These are phyloP conservation scores for Rhingia rostrata DNA, from an alignment of 2,888 invertebrate genomes.

Conservation along the genomic window DNA sequence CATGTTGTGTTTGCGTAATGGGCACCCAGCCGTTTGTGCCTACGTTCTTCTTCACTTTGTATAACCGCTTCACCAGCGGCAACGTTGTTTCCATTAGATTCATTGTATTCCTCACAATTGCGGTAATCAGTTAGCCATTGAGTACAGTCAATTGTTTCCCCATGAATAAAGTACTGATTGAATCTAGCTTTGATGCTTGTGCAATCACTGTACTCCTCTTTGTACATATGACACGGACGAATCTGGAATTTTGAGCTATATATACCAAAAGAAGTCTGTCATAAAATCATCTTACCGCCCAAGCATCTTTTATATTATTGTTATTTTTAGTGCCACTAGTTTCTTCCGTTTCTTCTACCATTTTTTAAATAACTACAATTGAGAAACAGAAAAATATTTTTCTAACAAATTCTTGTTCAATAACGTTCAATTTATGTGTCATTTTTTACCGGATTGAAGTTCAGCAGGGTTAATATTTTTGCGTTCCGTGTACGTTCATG, in stretches of 20 bases:
- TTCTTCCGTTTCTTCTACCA: neutral
- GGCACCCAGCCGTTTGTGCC: slow-evolving; percentile 86
- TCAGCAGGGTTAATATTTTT: no score
- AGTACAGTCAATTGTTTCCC: slow-evolving; percentile 88
- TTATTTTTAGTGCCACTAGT: neutral
- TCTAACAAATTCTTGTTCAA: no score
- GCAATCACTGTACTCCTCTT: slow-evolving; percentile 92
- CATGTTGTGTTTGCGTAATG: slow-evolving; percentile 91
- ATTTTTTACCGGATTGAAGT: no score
- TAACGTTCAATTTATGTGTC: no score
- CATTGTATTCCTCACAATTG: slow-evolving; percentile 89
- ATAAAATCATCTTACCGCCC: slow-evolving; percentile 78
- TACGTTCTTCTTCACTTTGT: slow-evolving; percentile 88
- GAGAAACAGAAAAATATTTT: no score
- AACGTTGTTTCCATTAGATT: slow-evolving; percentile 84
- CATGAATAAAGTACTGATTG: slow-evolving; percentile 93
- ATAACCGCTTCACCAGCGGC: slow-evolving; percentile 87
- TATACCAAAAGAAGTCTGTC: neutral
- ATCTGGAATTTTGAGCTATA: slow-evolving; percentile 84
- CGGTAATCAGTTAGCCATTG: slow-evolving; percentile 91
- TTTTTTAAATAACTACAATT: neutral
- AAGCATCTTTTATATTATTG: slow-evolving; percentile 76
- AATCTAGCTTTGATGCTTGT: slow-evolving; percentile 89
- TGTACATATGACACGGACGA: slow-evolving; percentile 90
- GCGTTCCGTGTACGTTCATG: no score